A percentile compares a stretch with the other conserved stretches of the same genome.
Conservation (phyloP, 2,888 invertebrate species). For the Tethea ocularis region DNA sequence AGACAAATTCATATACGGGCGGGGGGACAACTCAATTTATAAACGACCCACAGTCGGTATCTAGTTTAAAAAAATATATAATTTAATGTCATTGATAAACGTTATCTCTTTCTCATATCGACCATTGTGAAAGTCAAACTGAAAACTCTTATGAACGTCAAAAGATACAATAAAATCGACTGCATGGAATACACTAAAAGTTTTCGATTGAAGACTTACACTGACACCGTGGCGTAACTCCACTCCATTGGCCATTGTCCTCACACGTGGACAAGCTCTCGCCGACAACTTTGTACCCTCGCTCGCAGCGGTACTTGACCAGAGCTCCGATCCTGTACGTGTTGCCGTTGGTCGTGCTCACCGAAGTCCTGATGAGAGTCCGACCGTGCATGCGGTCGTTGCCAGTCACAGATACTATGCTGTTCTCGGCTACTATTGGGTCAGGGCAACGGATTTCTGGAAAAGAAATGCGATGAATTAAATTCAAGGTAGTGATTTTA, state of each 20-base stretch:
- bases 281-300: conserved; percentile 94
- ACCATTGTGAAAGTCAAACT: too few species aligned
- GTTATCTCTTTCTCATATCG: too few species aligned
- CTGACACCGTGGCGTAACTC: conserved; percentile 91
- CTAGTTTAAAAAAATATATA: too few species aligned
- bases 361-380: conserved; percentile 90
- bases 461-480: conserved; percentile 19
- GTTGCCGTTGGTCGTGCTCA: conserved; percentile 87
- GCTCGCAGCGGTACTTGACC: conserved; percentile 94
- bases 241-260: conserved; percentile 94
- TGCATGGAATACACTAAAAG: too few species aligned
- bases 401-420: conserved; percentile 94
- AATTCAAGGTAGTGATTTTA: too few species aligned
- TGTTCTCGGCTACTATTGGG: conserved; percentile 91
- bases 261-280: conserved; percentile 93
- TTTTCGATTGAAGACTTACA: conserved; percentile 84
- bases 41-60: too few species aligned
- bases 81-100: too few species aligned
- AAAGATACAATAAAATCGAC: too few species aligned
- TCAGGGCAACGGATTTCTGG: conserved; percentile 94
- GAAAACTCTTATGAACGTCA: too few species aligned
- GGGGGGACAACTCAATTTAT: too few species aligned
- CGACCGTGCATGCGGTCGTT: conserved; percentile 95
- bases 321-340: conserved; percentile 94
- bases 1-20: too few species aligned